Base-by-base conservation (phyloP, 2,888 invertebrate species). In the Drosophila fulvimacula region DNA sequence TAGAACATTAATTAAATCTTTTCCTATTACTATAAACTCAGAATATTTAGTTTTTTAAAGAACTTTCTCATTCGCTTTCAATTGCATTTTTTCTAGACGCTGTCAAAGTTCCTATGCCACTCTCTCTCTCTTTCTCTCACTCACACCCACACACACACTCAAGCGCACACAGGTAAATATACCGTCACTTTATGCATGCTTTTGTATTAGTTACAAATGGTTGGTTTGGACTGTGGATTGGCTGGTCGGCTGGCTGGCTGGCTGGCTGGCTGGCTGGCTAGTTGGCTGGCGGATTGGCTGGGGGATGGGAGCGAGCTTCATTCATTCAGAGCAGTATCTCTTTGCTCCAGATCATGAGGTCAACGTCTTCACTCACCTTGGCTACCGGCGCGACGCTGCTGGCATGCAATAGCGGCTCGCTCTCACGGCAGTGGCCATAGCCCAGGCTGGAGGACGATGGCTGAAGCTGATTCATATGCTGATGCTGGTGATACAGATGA, bases 371-470 rank as follows among this genome's bases (percentile, higher is more conserved):
- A 90, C 92, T 92, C 91, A 92, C 92, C 91, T 92, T 92, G 80
- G 92, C 92, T 79, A 92, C 90, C 79, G 92, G 92, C 73, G 92
- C 91, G 66, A 79, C 69, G 81, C 86, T 86, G 86, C 81, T 83
- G 86, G 92, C 91, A 90, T 92, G 92, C 88, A 93, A 90, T 66
- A 93, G 87, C 74, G 93, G 93, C 88, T 93, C 93, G 85, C 92
- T 92, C 77, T 93, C 93, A 69, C 91, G 91, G 83, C 91, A 91
- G 87, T 91, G 90, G 86, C 89, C 90, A 84, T 92, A 92, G 89
- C 90, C 90, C 68, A 86, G 80, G 76, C 82, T 90, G 78, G 82
- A 69, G 64, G 85, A 81, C 70, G 90, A 79, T 73, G 87, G 61
- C 80, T 66, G 82, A 75, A 58, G 68, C 68, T 69, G 62, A 61